Evolutionary conservation across 2,888 invertebrate species (phyloP).

Genomic region (Netelia melanura): DNA sequence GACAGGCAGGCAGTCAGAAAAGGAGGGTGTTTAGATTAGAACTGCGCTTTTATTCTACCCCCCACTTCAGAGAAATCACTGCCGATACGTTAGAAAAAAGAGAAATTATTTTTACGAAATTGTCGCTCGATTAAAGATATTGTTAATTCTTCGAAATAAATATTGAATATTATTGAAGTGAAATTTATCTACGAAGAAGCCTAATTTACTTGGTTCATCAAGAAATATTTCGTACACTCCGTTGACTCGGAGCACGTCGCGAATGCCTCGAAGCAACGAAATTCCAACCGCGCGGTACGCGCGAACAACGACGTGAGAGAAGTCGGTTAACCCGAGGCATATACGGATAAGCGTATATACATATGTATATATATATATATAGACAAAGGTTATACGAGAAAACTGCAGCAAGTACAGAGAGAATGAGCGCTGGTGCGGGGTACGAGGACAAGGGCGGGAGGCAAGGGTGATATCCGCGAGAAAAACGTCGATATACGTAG

Average conservation of each 20-base stretch:
- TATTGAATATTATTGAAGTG: too few relatives aligned
- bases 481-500: slow-evolving; percentile 57
- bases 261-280: slow-evolving; percentile 8
- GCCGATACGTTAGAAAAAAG: too few relatives aligned
- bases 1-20: too few relatives aligned
- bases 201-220: too few relatives aligned
- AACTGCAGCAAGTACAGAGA: slow-evolving; percentile 22
- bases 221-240: neutral
- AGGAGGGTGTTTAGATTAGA: too few relatives aligned
- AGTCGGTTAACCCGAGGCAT: neutral
- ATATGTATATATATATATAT: neutral
- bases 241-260: neutral
- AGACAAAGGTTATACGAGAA: slow-evolving; percentile 8
- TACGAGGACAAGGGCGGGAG: neutral
- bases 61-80: too few relatives aligned
- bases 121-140: too few relatives aligned
- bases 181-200: too few relatives aligned
- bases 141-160: too few relatives aligned
- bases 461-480: slow-evolving; percentile 54
- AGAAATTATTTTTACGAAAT: too few relatives aligned
- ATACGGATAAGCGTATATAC: slow-evolving; percentile 4
- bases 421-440: neutral
- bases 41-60: too few relatives aligned
- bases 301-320: slow-evolving; percentile 7
- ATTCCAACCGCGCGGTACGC: neutral